Conservation (phyloP, 2,888 invertebrate species). For the Clanis bilineata region DNA sequence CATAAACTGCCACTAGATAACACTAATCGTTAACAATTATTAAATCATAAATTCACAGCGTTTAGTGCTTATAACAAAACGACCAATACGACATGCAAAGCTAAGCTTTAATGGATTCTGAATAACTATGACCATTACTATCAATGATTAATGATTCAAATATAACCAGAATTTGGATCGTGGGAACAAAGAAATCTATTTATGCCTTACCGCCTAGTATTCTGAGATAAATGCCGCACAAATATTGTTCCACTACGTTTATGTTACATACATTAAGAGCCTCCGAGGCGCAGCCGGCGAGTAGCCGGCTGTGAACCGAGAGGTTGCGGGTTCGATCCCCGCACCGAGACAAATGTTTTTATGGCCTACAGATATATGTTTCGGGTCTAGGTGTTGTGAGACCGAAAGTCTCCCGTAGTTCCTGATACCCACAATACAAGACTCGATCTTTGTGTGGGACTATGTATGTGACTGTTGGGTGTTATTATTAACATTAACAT, state of each 20-base stretch:
- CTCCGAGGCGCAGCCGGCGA: too few species aligned
- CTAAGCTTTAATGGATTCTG: conserved; percentile 7
- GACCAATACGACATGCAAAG: background rate
- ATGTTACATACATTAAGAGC: conserved; percentile 7
- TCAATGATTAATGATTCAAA: conserved; percentile 8
- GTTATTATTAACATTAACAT: too few species aligned
- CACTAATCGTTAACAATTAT: background rate
- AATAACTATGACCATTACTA: conserved; percentile 3
- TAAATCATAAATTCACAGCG: background rate
- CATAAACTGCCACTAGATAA: too few species aligned
- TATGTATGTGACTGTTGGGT: too few species aligned
- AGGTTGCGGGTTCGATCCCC: too few species aligned
- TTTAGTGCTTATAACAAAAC: background rate
- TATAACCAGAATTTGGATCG: background rate
- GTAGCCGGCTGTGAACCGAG: too few species aligned
- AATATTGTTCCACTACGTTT: background rate
- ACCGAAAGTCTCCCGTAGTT: too few species aligned
- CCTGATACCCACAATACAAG: too few species aligned
- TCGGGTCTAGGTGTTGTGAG: too few species aligned
- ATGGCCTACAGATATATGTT: too few species aligned
- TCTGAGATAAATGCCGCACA: background rate
- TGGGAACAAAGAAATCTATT: conserved; percentile 4
- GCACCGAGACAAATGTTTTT: too few species aligned
- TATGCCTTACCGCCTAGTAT: background rate
- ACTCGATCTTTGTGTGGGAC: too few species aligned